Percentiles rank a stretch among this genome's conserved stretches.
Evolutionary conservation across 1,140 invertebrate genomes (phyloP).

Genomic region (Venturia canescens): DNA sequence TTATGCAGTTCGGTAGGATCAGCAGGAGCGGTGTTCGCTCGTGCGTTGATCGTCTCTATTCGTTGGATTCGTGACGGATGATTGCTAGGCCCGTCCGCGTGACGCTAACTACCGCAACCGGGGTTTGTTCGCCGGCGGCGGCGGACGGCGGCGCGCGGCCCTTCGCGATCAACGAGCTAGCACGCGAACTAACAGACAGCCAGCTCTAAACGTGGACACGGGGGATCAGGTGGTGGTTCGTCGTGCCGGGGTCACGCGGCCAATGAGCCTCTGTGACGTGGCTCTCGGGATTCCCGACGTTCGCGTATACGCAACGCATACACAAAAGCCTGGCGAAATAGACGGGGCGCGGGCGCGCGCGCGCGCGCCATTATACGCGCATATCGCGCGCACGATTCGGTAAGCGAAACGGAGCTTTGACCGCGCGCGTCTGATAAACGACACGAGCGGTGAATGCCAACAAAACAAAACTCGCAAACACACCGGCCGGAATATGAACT

Average conservation of each 20-base stretch:
- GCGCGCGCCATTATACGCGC: not conserved
- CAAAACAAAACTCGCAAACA: conserved; percentile 9
- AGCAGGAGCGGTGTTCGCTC: conserved; percentile 9
- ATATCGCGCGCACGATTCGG: not conserved
- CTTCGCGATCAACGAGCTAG: not conserved
- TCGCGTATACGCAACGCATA: not conserved
- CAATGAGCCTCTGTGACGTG: conserved; percentile 10
- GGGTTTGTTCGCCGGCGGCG: conserved; percentile 61
- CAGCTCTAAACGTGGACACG: conserved; percentile 9
- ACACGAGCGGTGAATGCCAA: not conserved
- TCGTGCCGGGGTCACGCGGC: conserved; percentile 17
- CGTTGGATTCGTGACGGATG: conserved; percentile 65
- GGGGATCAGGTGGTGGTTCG: conserved; percentile 9
- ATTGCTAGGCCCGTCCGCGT: conserved; percentile 71
- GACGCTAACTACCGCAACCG: conserved; percentile 71
- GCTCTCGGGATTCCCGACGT: not conserved
- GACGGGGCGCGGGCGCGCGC: no score
- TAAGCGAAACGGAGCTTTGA: not conserved
- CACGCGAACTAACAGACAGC: conserved; percentile 64
- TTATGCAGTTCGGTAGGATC: conserved; percentile 45
- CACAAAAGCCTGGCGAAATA: not conserved
- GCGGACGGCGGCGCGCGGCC: not conserved
- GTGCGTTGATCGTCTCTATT: conserved; percentile 26
- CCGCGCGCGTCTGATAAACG: not conserved
- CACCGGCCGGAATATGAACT: not conserved